Percentiles rank a stretch among this genome's conserved stretches.
Evolutionary conservation across 1,140 invertebrate species (phyloP).

Genomic region (Tetraneura akinire): DNA sequence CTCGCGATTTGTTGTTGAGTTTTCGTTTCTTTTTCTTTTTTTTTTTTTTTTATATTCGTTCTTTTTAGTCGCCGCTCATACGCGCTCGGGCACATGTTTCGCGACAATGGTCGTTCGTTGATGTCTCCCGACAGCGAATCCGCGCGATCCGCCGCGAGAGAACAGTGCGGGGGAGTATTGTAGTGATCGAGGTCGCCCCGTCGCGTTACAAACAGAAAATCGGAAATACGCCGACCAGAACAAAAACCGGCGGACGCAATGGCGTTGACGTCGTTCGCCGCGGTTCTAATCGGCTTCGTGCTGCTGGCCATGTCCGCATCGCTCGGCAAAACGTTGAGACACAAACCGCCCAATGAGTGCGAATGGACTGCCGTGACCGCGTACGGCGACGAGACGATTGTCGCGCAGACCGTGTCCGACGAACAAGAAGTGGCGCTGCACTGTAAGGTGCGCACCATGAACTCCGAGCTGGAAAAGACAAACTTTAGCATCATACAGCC

Average conservation of each 20-base stretch:
- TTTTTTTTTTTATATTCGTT: no score
- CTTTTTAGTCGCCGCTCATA: no score
- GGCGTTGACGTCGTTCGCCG: slow-evolving; percentile 27
- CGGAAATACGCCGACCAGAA: background rate
- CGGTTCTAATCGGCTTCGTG: slow-evolving; percentile 39
- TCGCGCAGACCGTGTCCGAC: slow-evolving; percentile 60
- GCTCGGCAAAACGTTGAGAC: slow-evolving; percentile 70
- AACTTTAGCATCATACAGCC: slow-evolving; percentile 87
- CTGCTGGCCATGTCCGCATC: slow-evolving; percentile 66
- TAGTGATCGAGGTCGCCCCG: background rate
- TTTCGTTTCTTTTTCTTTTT: background rate
- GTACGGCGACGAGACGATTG: slow-evolving; percentile 61
- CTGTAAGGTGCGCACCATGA: slow-evolving; percentile 80
- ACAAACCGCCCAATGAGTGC: slow-evolving; percentile 83
- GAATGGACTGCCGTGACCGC: slow-evolving; percentile 69
- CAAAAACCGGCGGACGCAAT: background rate
- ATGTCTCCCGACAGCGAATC: slow-evolving; percentile 19
- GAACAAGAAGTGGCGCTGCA: slow-evolving; percentile 72
- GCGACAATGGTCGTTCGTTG: slow-evolving; percentile 18
- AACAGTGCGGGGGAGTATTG: background rate
- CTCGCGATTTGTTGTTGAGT: background rate
- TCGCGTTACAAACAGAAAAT: no score
- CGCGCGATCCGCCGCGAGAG: background rate
- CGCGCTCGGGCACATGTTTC: background rate
- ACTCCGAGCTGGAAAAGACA: slow-evolving; percentile 84